Base-by-base conservation (phyloP, 2,888 invertebrate genomes). In the Caradrina clavipalpis region DNA sequence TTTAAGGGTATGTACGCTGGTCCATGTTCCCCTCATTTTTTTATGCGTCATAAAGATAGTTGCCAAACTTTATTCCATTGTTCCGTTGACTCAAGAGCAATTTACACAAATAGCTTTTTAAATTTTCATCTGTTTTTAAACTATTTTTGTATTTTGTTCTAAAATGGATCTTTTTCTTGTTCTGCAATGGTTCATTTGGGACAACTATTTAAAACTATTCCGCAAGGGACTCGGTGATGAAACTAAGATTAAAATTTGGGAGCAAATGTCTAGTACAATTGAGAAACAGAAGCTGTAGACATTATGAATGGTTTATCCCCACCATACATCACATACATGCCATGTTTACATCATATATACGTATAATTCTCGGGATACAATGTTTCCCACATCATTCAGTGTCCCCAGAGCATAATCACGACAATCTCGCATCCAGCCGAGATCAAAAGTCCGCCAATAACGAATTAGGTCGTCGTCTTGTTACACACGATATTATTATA, bases 381-480 rank as follows among this genome's bases (percentile, higher is more conserved):
- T 22, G 31, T 62, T 77, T 74, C 56, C 76, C 68, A 80, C 47
- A 65, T 55, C 56, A 73, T 76, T 64, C 50, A 63, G 21, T 49
- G 58, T 57, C 61, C 54, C 55, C 45, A 49, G 62, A 73, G 53
- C 50, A 63, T 71, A 82, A 81, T 79, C 74, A 79, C 73, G 69
- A 74, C 74, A 68, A 68, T 65, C 50, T 66, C 50, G 62, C 68
- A 56, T 68, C 61, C 50, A 57, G 47, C 19, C 57, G 59, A 78
- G 80, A 84, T 77, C 81, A 81, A 82, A 84, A 81, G 73, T 73
- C 75, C 72, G 62, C 68, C 72, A 69, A 73, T 66, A 82, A 82
- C 74, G 85, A 94, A 92, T 89, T 93, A 86, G 93, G 92, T 93
- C 93, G 90, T 84, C 85, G 86, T 88, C 89, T 87, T 83, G 86